Evolutionary conservation across 2,113 vertebrate species (phyloP).

Genomic region (Callipepla squamata): DNA sequence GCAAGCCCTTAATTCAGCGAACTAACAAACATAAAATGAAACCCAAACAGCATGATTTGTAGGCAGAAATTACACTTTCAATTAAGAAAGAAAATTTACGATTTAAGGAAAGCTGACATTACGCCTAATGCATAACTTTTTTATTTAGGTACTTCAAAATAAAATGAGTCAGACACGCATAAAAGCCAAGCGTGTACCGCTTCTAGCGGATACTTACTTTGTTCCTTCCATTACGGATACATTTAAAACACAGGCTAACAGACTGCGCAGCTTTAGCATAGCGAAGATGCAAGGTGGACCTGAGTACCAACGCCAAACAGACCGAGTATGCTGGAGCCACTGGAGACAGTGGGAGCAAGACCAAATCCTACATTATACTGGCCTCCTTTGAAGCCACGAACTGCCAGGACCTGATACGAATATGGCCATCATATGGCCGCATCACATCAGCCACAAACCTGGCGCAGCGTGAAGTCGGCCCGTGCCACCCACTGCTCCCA

Average conservation of each 20-base stretch:
- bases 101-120: slow-evolving; percentile 21
- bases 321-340: neutral
- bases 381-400: neutral
- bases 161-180: neutral
- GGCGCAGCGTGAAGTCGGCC: neutral
- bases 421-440: rapidly evolving
- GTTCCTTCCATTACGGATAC: neutral
- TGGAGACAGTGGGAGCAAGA: neutral
- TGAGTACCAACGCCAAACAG: rapidly evolving
- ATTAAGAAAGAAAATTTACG: slow-evolving; percentile 25
- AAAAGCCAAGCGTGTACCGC: neutral
- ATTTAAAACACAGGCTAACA: neutral
- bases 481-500: neutral
- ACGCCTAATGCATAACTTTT: neutral
- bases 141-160: neutral
- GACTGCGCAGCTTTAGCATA: neutral
- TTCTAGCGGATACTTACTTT: neutral
- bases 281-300: neutral
- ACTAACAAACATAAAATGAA: neutral
- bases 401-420: neutral
- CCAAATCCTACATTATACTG: neutral
- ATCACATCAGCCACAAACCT: slow-evolving; percentile 28
- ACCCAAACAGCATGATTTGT: slow-evolving; percentile 13
- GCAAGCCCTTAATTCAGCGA: neutral
- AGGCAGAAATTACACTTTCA: slow-evolving; percentile 43